Evolutionary conservation across 2,888 invertebrate genomes (phyloP), one percentile per base, ranked within the genome.

Genomic region (Chirona hameri): DNA sequence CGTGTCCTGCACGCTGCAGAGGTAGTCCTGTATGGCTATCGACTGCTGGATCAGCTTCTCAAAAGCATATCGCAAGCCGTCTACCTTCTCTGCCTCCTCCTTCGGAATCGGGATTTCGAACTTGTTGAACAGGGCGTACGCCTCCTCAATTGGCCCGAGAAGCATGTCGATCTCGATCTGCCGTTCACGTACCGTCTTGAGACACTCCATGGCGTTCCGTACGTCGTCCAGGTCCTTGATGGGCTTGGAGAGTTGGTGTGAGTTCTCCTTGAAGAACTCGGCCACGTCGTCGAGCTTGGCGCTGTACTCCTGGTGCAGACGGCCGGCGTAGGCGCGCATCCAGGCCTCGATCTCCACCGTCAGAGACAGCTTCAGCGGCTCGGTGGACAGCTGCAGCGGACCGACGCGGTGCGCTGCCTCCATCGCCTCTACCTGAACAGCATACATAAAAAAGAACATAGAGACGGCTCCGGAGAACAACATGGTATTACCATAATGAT

Each of bases 111-210:
- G 91, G 83, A 15, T 86, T 86, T 86, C 86, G 87, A 79, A 86
- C 86, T 82, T 87, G 83, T 89, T 87, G 87, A 95, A 92, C n/a
- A 93, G 90, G 0, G 90, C 90, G 87, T 95, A 96, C 0, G 93
- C 93, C 87, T 95, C 94, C 88, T 94, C 94, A 86, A 96, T 94
- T 9, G 93, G 89, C 85, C 91, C 91, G 65, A 95, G 87, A 85
- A 92, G 91, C 90, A 93, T 91, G 85, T 96, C 95, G 91, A 95
- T 92, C 88, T 92, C 91, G 86, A 95, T 94, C 86, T 93, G 93
- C 86, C 93, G 92, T 83, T 94, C 92, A 81, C 95, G 90, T 84
- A 96, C 93, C 84, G 91, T 90, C 86, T 92, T 92, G 81, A 95
- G 89, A 84, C 94, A 94, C 86, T 91, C 89, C 95, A 96, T 96